Evolutionary conservation across 2,113 vertebrate species (phyloP), one percentile per base, ranked within the genome.

Genomic region (Mugil cephalus): DNA sequence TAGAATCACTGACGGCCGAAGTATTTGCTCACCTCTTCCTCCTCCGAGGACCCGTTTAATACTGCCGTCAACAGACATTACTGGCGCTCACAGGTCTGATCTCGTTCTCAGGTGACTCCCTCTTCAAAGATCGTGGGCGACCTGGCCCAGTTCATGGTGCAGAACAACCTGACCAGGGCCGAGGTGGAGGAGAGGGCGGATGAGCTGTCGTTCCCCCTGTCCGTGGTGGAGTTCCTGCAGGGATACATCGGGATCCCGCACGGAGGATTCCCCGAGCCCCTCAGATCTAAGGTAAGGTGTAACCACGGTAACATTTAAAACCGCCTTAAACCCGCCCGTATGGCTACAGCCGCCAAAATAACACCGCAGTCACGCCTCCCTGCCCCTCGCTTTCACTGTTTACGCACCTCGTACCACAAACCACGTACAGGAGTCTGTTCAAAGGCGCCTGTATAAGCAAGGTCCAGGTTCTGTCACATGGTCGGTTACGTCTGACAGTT

Each of bases 131-230:
- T 98, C 1, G 97, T 99, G 66, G 97, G 97, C 0, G 97, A 99
- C 89, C 88, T 99, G 92, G 97, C 97, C 0, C 97, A 99, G 94
- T 99, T 98, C 90, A 96, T 99, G 97, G 97, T 99, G 67, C 97
- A 99, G 93, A 98, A 99, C 56, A 85, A 92, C 51, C 86, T 99
- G 89, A 94, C 79, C 3, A 89, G 94, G 10, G 92, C 93, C 0
- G 95, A 98, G 24, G 95, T 92, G 7, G 96, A 98, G 83, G 94
- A 96, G 48, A 89, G 91, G 19, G 97, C 96, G 0, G 97, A 99
- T 2, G 97, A 99, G 82, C 86, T 99, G 39, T 98, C 97, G 70
- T 97, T 99, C 88, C 97, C 97, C 0, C 91, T 93, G 10, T 98
- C 97, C 0, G 96, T 99, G 79, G 97, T 99, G 5, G 96, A 98